A percentile compares a stretch with the other conserved stretches of the same genome.
Conservation (phyloP, 2,888 invertebrate species). For the Coenonympha arcania region DNA sequence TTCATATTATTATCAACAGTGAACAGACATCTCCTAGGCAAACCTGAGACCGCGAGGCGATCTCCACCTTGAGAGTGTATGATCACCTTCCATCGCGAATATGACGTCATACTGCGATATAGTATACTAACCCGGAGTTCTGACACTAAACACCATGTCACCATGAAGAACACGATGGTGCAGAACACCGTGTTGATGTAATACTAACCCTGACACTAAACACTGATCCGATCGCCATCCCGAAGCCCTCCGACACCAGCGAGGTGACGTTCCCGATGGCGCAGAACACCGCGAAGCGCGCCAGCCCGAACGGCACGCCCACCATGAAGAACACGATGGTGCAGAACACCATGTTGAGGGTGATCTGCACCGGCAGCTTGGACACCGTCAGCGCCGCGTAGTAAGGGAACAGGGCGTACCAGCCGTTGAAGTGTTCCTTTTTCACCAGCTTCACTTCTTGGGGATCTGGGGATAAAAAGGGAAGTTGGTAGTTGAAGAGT, state of each 20-base stretch:
- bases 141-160: slow-evolving; percentile 77
- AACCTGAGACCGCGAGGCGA: too few relatives aligned
- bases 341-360: slow-evolving; percentile 75
- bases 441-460: slow-evolving; percentile 79
- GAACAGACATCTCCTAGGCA: too few relatives aligned
- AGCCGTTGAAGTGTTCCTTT: slow-evolving; percentile 80
- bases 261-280: slow-evolving; percentile 79
- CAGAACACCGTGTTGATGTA: slow-evolving; percentile 75
- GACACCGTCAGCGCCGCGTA: slow-evolving; percentile 77
- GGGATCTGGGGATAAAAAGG: slow-evolving; percentile 70
- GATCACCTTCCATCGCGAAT: too few relatives aligned
- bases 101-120: too few relatives aligned
- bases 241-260: slow-evolving; percentile 84
- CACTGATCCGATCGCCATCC: slow-evolving; percentile 82
- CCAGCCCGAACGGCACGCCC: slow-evolving; percentile 78
- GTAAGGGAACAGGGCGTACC: slow-evolving; percentile 78
- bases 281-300: slow-evolving; percentile 79
- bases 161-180: slow-evolving; percentile 76
- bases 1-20: too few relatives aligned
- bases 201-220: slow-evolving; percentile 77
- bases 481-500: too few relatives aligned
- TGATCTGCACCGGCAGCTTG: slow-evolving; percentile 75
- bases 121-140: too few relatives aligned
- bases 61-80: too few relatives aligned
- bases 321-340: slow-evolving; percentile 77